Evolutionary conservation across 2,113 vertebrate species (phyloP), one percentile per base, ranked within the genome.

Genomic region (Plecotus auritus): DNA sequence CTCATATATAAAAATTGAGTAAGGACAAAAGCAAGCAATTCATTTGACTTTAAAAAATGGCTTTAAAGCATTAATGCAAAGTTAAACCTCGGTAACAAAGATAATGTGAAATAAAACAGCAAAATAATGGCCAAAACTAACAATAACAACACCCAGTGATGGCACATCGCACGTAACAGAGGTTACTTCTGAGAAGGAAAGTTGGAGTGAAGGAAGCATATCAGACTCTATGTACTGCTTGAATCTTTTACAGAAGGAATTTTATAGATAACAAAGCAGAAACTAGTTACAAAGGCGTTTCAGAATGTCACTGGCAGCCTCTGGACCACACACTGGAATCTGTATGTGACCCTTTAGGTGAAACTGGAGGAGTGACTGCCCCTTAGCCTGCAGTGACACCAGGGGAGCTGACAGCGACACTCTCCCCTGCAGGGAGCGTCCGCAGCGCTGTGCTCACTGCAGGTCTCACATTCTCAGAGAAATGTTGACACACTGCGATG

Each of bases 61-160:
- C 20, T 47, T 67, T 67, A 72, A 74, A 91, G 26, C 35, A 66
- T 42, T 10, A 67, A 73, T 40, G 74, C 17, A 56, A 74, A 82
- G 22, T 78, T 90, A 94, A 94, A 32, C 32, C 40, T 93, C 67
- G 35, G 9, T 77, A 95, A 76, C 81, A 83, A 67, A 86, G 32
- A 86, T 61, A 59, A 51, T 40, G 18, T 35, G 90, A 93, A 92
- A 61, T 51, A 83, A 92, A 89, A 89, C 7, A 92, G 54, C 64
- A 85, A 84, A 47, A n/a, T n/a, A 67, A 92, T 12, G 28, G 28
- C 30, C 91, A 74, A 95, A 92, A 61, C 9, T 49, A 30, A 67
- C 90, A 90, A 47, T 10, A 37, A 1, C 67, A 78, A 49, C 32
- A 77, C 18, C 11, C 64, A 85, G 14, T 40, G 37, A 84, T 13